Evolutionary conservation across 2,888 invertebrate species (phyloP), one percentile per base, ranked within the genome.

Genomic region (Gandaritis pyraliata): DNA sequence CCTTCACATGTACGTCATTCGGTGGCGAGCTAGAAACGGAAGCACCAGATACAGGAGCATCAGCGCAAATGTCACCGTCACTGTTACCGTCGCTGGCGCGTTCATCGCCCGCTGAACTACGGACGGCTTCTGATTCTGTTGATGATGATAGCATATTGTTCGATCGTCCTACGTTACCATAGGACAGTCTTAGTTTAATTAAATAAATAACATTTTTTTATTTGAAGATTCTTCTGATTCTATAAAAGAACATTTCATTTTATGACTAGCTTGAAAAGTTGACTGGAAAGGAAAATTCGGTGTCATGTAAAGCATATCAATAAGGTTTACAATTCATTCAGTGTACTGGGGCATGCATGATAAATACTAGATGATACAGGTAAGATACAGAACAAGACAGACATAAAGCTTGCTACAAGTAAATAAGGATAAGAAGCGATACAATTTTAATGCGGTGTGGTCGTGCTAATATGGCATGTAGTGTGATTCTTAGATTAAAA

Each of bases 11-110:
- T 47, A 59, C 77, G 66, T 94, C 94, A 76, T 93, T 94, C 53
- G 91, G 90, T 53, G 93, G 92, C 16, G 93, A 94, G 80, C 93
- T 92, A 66, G 93, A 91, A 1, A 93, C 89, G 3, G 92, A 88
- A 0, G 88, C 93, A 36, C 88, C 93, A 53, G 90, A 90, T 53
- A 87, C 90, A 13, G 86, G 86, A 55, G 92, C 90, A 65, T 88
- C 93, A 2, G 83, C 86, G 10, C 90, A 87, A 6, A 82, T 76
- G 69, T 92, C 90, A 0, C 85, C 89, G 51, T 92, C 92, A 18
- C 90, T 90, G 68, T 90, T 90, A n/a, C 90, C 90, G 48, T 92
- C 91, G 51, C 90, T 90, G 52, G 85, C 89, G 23, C 90, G 86
- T 74, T 91, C 91, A 69, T 92, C 91, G 7, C 90, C 89, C 38